Evolutionary conservation across 2,888 invertebrate species (phyloP).

Genomic region (Mythimna impura): DNA sequence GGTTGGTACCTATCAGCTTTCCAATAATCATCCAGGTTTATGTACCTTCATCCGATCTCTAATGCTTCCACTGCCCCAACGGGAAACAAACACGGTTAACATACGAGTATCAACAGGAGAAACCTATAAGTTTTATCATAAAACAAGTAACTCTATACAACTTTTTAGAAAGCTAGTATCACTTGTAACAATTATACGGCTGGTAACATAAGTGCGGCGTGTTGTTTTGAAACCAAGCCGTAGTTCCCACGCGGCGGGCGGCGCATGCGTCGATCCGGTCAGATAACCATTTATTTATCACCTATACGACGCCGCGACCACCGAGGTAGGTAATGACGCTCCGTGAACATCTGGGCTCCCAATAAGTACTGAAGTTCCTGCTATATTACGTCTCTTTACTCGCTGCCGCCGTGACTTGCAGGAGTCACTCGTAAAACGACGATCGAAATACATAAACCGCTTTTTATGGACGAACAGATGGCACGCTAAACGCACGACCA

Average conservation of each 20-base stretch:
- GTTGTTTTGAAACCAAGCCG: slow-evolving; percentile 67
- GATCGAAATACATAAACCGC: slow-evolving; percentile 38
- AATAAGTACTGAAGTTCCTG: slow-evolving; percentile 48
- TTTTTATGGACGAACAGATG: slow-evolving; percentile 51
- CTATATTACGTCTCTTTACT: slow-evolving; percentile 47
- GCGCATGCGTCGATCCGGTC: slow-evolving; percentile 71
- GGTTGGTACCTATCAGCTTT: slow-evolving; percentile 19
- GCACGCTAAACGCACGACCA: slow-evolving; percentile 24
- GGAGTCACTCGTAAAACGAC: slow-evolving; percentile 42
- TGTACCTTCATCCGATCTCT: slow-evolving; percentile 11
- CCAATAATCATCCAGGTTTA: slow-evolving; percentile 23
- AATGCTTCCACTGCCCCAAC: slow-evolving; percentile 16
- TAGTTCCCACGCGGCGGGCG: slow-evolving; percentile 73
- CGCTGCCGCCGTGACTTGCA: slow-evolving; percentile 30
- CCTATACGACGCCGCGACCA: slow-evolving; percentile 69
- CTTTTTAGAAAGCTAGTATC: slow-evolving; percentile 67
- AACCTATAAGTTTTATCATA: slow-evolving; percentile 61
- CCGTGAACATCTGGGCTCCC: slow-evolving; percentile 59
- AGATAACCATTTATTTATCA: slow-evolving; percentile 80
- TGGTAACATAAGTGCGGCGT: slow-evolving; percentile 64
- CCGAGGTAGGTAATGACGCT: slow-evolving; percentile 63
- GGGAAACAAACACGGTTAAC: slow-evolving; percentile 27
- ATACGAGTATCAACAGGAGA: slow-evolving; percentile 44
- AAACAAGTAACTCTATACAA: slow-evolving; percentile 59
- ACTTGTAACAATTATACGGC: slow-evolving; percentile 68